Evolutionary conservation across 2,888 invertebrate species (phyloP), one percentile per base, ranked within the genome.

Genomic region (Xanthia icteritia): DNA sequence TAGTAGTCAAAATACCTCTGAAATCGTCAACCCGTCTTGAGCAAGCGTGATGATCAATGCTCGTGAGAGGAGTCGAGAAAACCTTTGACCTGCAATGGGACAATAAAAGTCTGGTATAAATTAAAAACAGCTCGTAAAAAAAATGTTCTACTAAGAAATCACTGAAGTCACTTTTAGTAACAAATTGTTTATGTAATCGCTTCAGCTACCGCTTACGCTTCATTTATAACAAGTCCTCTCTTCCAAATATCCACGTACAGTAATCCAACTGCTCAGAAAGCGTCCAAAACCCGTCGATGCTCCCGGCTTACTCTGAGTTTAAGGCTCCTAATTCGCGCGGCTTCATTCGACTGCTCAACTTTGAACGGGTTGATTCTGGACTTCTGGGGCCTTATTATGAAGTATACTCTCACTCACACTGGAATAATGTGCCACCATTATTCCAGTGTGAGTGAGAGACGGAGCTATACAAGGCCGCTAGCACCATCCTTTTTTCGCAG

Each of bases 251-350:
- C 66, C n/a, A 51, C 69, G 51, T 79, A 60, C 36, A 54, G 63
- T 83, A 67, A 82, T 82, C 73, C 69, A 61, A 65, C 71, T 61
- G 56, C 23, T 65, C 68, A 66, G 72, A 66, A 72, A 77, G 31
- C 63, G 69, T 83, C 58, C 45, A 39, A 82, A 73, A 58, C 48
- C 68, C 65, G 65, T 65, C 65, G 60, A 77, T 81, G 68, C 65
- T 77, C 67, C 31, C 51, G 82, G 82, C 70, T 81, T 61, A 39
- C 71, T 64, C 31, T 0, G 15, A 73, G 82, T 69, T 82, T 72
- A 42, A 68, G 31, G 36, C 64, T 76, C 58, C 39, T 54, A 66
- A 69, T 81, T 48, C 61, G n/a, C 31, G 5, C 56, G 39, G 72
- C 60, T 72, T 58, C 36, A 64, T 75, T 66, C 56, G 20, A 63